Evolutionary conservation across 2,797 vertebrate species (phyloP).

Genomic region (Alca torda): DNA sequence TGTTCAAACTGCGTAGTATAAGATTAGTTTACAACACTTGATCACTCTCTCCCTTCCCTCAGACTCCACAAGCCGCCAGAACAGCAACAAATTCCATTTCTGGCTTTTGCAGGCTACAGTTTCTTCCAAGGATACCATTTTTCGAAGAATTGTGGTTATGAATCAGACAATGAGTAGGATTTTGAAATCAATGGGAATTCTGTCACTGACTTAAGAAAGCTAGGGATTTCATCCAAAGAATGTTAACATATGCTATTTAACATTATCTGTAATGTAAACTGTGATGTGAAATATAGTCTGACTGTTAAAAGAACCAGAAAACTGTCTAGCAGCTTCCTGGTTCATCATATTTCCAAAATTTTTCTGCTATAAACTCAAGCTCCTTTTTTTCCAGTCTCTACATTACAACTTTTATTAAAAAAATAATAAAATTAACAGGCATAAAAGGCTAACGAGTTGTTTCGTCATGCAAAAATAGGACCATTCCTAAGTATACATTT

Average conservation of each 20-base stretch:
- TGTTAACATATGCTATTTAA: conserved; percentile 20
- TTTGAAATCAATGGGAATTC: neutral
- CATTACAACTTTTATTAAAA: neutral
- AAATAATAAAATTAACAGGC: neutral
- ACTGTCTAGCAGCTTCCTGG: neutral
- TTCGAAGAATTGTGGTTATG: neutral
- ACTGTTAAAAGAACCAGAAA: neutral
- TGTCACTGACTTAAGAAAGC: neutral
- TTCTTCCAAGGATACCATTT: neutral
- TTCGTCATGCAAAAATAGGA: neutral
- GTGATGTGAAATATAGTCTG: conserved; percentile 14
- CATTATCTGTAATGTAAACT: conserved; percentile 12
- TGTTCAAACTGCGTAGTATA: neutral
- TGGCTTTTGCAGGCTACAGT: neutral
- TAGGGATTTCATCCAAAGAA: conserved; percentile 14
- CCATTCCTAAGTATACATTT: neutral
- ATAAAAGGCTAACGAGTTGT: neutral
- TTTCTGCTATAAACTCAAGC: neutral
- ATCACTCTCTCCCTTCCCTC: neutral
- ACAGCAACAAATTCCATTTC: neutral
- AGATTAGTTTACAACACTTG: neutral
- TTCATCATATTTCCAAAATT: neutral
- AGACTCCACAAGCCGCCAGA: neutral
- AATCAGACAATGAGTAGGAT: neutral
- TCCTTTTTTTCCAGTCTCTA: neutral